phyloP scores from a whole-genome alignment of 2,797 vertebrate genomes.

The Hippocampus kuda region DNA sequence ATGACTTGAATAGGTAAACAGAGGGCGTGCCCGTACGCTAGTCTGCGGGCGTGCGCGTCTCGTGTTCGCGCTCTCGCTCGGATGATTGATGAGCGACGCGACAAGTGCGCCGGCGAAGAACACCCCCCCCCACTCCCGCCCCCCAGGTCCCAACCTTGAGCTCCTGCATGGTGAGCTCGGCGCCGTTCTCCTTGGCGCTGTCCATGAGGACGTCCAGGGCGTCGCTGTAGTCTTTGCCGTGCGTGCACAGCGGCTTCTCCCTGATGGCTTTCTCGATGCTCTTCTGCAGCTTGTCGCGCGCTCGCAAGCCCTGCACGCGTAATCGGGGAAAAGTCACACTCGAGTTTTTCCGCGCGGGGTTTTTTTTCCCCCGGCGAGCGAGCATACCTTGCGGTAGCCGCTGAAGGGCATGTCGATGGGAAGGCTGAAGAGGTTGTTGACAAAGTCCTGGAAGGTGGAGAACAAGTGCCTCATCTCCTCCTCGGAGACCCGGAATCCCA shows the following conservation, averaged over 20 bases:
- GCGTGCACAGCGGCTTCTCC: slow-evolving; percentile 84
- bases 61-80: neutral
- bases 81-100: slow-evolving; percentile 1
- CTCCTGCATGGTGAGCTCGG: slow-evolving; percentile 95
- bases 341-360: neutral
- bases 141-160: slow-evolving; percentile 76
- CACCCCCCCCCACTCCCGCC: neutral
- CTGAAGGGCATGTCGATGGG: slow-evolving; percentile 93
- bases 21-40: slow-evolving; percentile 38
- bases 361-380: neutral
- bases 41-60: slow-evolving; percentile 20
- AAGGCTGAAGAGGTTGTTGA: slow-evolving; percentile 94
- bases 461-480: slow-evolving; percentile 85
- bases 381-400: slow-evolving; percentile 84
- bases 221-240: slow-evolving; percentile 88
- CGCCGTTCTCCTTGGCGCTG: slow-evolving; percentile 88
- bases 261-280: slow-evolving; percentile 90
- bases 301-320: slow-evolving; percentile 80
- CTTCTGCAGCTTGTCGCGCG: slow-evolving; percentile 83
- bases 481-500: slow-evolving; percentile 87
- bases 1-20: slow-evolving; percentile 59
- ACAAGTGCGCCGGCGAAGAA: neutral
- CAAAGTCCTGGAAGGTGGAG: slow-evolving; percentile 88
- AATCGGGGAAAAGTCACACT: neutral
- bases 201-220: slow-evolving; percentile 91